These are phyloP conservation scores for Ranitomeya imitator DNA, from an alignment of 2,113 vertebrate genomes.

Conservation along the genomic window DNA sequence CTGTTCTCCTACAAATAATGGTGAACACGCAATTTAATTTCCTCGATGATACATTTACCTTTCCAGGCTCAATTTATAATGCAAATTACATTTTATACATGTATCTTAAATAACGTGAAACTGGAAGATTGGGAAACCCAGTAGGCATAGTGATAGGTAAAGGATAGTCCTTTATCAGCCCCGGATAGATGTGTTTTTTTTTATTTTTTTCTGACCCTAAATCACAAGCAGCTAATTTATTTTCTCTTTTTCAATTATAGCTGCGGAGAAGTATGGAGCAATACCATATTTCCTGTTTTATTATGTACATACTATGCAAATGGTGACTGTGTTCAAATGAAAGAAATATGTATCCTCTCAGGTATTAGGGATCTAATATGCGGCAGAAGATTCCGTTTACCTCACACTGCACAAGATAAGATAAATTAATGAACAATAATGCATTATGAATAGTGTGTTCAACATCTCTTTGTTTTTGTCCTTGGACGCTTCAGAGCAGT, in stretches of 20 bases:
- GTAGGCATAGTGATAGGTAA: constrained; percentile 48
- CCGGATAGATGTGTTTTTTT: constrained; percentile 43
- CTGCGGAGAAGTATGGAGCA: constrained; percentile 49
- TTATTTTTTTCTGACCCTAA: constrained; percentile 51
- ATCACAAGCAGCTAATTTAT: constrained; percentile 57
- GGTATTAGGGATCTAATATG: constrained; percentile 57
- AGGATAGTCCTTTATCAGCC: constrained; percentile 57
- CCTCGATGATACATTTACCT: constrained; percentile 47
- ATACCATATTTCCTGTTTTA: constrained; percentile 58
- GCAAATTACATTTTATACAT: constrained; percentile 59
- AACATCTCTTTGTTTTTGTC: constrained; percentile 55
- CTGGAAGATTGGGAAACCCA: constrained; percentile 52
- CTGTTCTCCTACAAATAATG: constrained; percentile 42
- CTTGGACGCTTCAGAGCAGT: constrained; percentile 36
- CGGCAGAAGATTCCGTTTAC: constrained; percentile 55
- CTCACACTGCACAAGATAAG: constrained; percentile 55
- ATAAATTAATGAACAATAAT: constrained; percentile 59
- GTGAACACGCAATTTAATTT: constrained; percentile 47
- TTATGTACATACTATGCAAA: constrained; percentile 58
- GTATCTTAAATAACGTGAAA: constrained; percentile 52
- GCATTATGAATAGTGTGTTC: constrained; percentile 56
- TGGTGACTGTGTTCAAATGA: constrained; percentile 52
- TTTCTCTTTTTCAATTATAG: constrained; percentile 60
- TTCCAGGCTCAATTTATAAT: constrained; percentile 56
- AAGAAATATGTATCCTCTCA: constrained; percentile 57